Conservation (phyloP, 2,888 invertebrate genomes). For the Ormyrus labotus region DNA sequence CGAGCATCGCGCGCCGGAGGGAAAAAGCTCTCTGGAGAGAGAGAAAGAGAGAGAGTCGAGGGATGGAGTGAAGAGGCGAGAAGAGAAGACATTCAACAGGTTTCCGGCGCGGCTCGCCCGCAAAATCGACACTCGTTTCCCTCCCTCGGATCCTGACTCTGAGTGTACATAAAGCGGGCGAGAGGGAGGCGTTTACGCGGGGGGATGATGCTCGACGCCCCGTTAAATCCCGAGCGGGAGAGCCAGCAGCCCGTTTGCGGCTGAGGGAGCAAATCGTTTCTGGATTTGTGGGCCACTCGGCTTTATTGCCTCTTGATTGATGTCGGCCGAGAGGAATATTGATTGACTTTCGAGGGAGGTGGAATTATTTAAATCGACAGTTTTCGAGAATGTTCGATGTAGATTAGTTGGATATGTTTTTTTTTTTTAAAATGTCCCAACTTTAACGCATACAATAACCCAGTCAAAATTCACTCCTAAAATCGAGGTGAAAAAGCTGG, state of each 20-base stretch:
- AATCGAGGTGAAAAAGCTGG: no score
- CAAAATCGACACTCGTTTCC: conserved; percentile 39
- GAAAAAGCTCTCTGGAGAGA: conserved; percentile 42
- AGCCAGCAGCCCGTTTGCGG: background rate
- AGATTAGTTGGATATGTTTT: no score
- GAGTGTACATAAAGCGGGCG: background rate
- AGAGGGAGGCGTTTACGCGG: background rate
- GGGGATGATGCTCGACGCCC: conserved; percentile 5
- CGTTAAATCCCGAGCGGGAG: conserved; percentile 4
- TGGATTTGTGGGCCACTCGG: no score
- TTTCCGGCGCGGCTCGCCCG: conserved; percentile 52
- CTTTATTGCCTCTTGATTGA: background rate
- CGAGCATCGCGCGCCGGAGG: background rate
- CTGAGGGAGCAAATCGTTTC: background rate
- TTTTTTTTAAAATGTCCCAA: no score
- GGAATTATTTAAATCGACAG: no score
- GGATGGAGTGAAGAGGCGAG: conserved; percentile 46
- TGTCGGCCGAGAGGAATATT: no score
- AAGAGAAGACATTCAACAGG: conserved; percentile 58
- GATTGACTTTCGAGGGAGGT: no score
- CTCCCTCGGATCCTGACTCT: background rate
- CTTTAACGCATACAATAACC: no score
- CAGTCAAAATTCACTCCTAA: background rate
- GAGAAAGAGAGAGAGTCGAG: conserved; percentile 39
- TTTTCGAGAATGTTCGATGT: no score